A percentile compares a stretch with the other conserved stretches of the same genome.
phyloP scores from a whole-genome alignment of 2,888 invertebrate species.

The Bedellia somnulentella region DNA sequence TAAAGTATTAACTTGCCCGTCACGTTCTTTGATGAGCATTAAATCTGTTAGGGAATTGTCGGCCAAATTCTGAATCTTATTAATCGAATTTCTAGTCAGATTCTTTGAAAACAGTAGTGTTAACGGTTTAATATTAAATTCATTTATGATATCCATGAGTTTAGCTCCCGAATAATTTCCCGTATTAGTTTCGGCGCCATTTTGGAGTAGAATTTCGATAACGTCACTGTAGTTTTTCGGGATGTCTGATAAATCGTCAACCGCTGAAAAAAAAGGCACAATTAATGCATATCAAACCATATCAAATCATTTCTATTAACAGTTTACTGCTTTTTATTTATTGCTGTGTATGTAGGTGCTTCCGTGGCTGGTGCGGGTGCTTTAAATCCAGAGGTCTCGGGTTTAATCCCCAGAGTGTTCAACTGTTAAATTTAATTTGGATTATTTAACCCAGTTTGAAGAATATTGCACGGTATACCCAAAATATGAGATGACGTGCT shows the following conservation, averaged over 20 bases:
- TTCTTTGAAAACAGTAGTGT: conserved; percentile 28
- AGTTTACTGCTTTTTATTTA: not conserved
- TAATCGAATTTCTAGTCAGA: too few relatives aligned
- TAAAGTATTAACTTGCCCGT: too few relatives aligned
- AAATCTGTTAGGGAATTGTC: too few relatives aligned
- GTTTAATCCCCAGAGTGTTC: conserved; percentile 1
- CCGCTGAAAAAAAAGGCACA: conserved; percentile 18
- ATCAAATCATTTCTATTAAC: not conserved
- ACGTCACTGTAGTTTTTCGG: conserved; percentile 27
- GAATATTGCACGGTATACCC: too few relatives aligned
- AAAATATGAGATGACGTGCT: too few relatives aligned
- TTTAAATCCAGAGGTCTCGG: not conserved
- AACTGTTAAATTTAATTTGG: conserved; percentile 13
- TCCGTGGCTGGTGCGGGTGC: not conserved
- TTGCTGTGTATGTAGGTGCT: not conserved
- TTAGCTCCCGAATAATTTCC: conserved; percentile 41
- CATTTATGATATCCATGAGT: conserved; percentile 39
- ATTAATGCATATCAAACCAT: not conserved
- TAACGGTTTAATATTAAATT: conserved; percentile 25
- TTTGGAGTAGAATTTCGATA: conserved; percentile 33
- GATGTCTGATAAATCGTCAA: conserved; percentile 24
- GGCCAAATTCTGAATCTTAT: too few relatives aligned
- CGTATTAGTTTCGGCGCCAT: conserved; percentile 39
- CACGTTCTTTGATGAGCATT: too few relatives aligned
- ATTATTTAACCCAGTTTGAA: too few relatives aligned